Evolutionary conservation across 2,888 invertebrate genomes (phyloP).

Genomic region (Poecilus cupreus): DNA sequence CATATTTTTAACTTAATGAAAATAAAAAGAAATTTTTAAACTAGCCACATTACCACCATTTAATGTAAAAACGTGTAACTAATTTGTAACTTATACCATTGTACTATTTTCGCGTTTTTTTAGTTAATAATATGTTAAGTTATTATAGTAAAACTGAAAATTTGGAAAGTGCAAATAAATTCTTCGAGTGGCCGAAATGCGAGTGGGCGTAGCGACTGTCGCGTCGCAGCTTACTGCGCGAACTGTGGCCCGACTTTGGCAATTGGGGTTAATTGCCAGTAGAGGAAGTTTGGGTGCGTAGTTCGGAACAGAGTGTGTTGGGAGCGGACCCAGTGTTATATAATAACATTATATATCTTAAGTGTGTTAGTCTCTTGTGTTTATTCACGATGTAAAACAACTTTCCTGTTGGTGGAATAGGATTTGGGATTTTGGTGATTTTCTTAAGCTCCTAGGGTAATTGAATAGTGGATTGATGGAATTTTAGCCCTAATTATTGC

Average conservation of each 20-base stretch:
- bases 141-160: too few species aligned
- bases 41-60: too few species aligned
- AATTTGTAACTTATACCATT: too few species aligned
- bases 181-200: too few species aligned
- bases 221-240: slow-evolving; percentile 2
- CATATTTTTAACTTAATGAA: too few species aligned
- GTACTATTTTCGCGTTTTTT: too few species aligned
- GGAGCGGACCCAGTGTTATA: slow-evolving; percentile 5
- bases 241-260: slow-evolving; percentile 29
- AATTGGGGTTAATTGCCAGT: slow-evolving; percentile 51
- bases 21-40: too few species aligned
- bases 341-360: slow-evolving; percentile 56
- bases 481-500: background rate
- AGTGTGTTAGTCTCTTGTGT: slow-evolving; percentile 47
- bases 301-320: slow-evolving; percentile 12
- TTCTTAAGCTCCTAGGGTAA: slow-evolving; percentile 9
- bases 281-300: slow-evolving; percentile 48
- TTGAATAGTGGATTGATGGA: slow-evolving; percentile 13
- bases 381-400: slow-evolving; percentile 41
- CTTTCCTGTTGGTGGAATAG: background rate
- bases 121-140: too few species aligned
- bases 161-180: background rate
- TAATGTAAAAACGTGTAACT: too few species aligned
- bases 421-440: slow-evolving; percentile 20
- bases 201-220: background rate